Conservation (phyloP, 1,140 invertebrate genomes). For the Polypedilum pembai region DNA sequence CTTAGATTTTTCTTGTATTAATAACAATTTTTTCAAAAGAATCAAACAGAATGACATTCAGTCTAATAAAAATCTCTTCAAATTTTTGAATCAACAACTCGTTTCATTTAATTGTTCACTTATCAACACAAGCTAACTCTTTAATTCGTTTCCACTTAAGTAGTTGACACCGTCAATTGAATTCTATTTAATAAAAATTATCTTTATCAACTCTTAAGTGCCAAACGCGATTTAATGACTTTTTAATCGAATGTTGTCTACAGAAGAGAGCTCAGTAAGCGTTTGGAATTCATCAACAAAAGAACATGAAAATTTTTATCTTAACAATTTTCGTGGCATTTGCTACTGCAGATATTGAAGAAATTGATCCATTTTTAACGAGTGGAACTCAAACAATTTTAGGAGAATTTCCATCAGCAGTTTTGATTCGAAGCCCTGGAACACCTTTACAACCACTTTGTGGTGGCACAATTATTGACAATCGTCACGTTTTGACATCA, state of each 20-base stretch:
- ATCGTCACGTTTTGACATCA: background rate
- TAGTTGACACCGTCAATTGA: too few species aligned
- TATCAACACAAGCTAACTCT: too few species aligned
- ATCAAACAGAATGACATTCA: too few species aligned
- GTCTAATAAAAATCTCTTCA: too few species aligned
- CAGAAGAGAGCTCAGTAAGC: background rate
- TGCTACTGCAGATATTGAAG: background rate
- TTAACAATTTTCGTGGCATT: background rate
- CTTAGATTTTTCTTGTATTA: too few species aligned
- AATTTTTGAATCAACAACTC: too few species aligned
- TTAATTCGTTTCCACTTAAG: too few species aligned
- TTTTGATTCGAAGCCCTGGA: background rate
- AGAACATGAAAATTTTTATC: conserved; percentile 1
- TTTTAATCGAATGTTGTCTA: background rate
- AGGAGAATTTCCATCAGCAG: conserved; percentile 1
- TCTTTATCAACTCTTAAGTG: background rate
- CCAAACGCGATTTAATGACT: background rate
- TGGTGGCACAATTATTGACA: conserved; percentile 17
- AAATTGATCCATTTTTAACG: conserved; percentile 10
- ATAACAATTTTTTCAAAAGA: too few species aligned
- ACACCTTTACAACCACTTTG: background rate
- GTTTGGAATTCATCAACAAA: background rate
- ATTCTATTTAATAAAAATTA: too few species aligned
- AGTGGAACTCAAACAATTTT: background rate
- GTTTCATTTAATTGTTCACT: too few species aligned